Base-by-base conservation (phyloP, 2,888 invertebrate species). In the Anodontia alba region DNA sequence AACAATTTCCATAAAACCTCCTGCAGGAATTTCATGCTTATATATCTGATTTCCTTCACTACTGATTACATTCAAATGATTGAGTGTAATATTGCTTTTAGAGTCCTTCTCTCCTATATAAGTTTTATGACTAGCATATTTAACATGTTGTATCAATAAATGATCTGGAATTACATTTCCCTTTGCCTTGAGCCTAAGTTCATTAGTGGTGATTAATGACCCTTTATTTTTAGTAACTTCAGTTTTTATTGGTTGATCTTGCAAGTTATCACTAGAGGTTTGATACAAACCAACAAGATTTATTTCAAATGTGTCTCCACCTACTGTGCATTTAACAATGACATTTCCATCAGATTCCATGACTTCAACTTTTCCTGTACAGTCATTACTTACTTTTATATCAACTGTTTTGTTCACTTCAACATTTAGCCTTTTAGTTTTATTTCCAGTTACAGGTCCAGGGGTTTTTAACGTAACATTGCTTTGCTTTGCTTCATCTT, bases 321-420 rank as follows among this genome's bases (percentile, higher is more conserved):
- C 84, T 67, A 84, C 49, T 15, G 71, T 51, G 31, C 81, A 78
- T 66, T 80, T 84, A 2, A 84, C 70, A 29, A 80, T 66, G 7
- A 80, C 71, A n/a, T 80, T 73, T 57, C 76, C 73, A 49, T 77
- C 66, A 49, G 46, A 66, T 57, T 77, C 72, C 1, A 80, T 62
- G 17, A 75, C 80, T 42, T 84, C 80, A 38, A 81, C 71, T 42
- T 72, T 82, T 38, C 77, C 81, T 42, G 73, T 71, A 54, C 84
- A 84, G 23, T 78, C 49, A 36, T 78, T 78, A 31, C 80, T 78
- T 29, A 84, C 66, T 36, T 77, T 72, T 17, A 84, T 57, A 38
- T 80, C 77, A 36, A 84, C 49, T 36, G 67, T 73, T 51, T 76
- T 72, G 51, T 81, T 66, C 12, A 70, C 20, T 51, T 77, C 72